Evolutionary conservation across 2,113 vertebrate species (phyloP).

Genomic region (Suricata suricatta): DNA sequence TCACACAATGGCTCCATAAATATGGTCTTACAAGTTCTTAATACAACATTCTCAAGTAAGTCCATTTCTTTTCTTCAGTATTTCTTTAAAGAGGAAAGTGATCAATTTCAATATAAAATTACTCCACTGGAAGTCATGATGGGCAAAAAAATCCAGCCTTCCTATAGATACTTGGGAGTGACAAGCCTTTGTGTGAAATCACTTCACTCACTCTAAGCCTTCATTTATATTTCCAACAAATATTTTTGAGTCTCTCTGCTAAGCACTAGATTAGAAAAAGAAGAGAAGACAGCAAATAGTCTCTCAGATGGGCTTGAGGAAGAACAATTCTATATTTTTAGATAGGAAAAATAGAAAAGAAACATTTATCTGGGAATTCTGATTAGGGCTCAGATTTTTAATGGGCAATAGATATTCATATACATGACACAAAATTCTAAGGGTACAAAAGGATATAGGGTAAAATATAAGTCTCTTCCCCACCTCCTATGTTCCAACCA

Average conservation of each 20-base stretch:
- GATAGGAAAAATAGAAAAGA: background rate
- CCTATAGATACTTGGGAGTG: background rate
- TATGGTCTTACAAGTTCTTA: background rate
- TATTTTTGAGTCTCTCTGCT: background rate
- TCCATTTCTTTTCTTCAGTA: background rate
- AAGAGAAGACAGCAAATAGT: background rate
- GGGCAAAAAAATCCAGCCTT: background rate
- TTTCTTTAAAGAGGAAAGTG: conserved; percentile 9
- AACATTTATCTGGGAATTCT: background rate
- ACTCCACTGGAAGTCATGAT: background rate
- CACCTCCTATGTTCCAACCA: background rate
- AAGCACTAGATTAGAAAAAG: background rate
- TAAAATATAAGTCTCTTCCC: background rate
- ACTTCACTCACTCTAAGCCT: background rate
- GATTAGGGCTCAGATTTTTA: background rate
- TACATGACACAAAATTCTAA: background rate
- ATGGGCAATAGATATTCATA: background rate
- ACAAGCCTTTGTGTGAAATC: background rate
- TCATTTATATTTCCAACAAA: conserved; percentile 5
- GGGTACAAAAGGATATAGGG: background rate
- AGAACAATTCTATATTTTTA: conserved; percentile 12
- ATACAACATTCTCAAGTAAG: background rate
- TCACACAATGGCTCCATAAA: background rate
- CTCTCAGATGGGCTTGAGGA: background rate
- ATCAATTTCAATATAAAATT: background rate